A percentile compares a stretch with the other conserved stretches of the same genome.
Conservation (phyloP, 1,140 invertebrate species). For the Nebria ingens region DNA sequence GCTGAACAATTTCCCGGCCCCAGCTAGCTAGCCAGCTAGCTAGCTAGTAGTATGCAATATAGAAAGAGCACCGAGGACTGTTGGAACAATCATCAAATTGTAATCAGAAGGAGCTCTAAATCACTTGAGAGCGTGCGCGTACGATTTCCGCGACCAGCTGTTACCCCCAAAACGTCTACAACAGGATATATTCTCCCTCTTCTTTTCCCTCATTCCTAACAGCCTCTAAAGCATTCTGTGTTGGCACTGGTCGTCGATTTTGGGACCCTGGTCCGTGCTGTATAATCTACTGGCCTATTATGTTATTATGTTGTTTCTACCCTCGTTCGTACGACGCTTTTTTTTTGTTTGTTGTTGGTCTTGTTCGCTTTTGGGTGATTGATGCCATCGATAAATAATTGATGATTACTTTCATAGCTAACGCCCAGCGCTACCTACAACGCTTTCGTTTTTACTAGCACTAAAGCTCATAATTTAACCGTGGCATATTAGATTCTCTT, state of each 20-base stretch:
- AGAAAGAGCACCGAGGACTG: slow-evolving; percentile 2
- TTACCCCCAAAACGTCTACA: slow-evolving; percentile 7
- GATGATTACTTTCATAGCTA: no score
- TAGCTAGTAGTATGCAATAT: slow-evolving; percentile 9
- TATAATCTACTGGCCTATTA: slow-evolving; percentile 2
- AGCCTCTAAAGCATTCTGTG: neutral
- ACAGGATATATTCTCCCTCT: no score
- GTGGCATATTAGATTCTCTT: no score
- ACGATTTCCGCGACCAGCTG: slow-evolving; percentile 23
- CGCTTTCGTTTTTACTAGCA: no score
- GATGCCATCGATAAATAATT: slow-evolving; percentile 1
- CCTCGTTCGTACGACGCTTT: neutral
- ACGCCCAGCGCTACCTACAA: no score
- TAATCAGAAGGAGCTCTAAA: slow-evolving; percentile 31
- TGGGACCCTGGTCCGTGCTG: neutral
- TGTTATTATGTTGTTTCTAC: neutral
- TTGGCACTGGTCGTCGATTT: neutral
- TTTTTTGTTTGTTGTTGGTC: no score
- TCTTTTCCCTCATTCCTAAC: neutral
- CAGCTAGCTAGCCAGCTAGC: no score
- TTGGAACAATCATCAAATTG: slow-evolving; percentile 33
- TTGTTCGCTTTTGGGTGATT: neutral
- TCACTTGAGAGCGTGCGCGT: slow-evolving; percentile 20
- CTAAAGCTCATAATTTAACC: no score
- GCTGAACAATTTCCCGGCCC: slow-evolving; percentile 15